Conservation (phyloP, 1,140 invertebrate species). For the Drosophila arawakana region DNA sequence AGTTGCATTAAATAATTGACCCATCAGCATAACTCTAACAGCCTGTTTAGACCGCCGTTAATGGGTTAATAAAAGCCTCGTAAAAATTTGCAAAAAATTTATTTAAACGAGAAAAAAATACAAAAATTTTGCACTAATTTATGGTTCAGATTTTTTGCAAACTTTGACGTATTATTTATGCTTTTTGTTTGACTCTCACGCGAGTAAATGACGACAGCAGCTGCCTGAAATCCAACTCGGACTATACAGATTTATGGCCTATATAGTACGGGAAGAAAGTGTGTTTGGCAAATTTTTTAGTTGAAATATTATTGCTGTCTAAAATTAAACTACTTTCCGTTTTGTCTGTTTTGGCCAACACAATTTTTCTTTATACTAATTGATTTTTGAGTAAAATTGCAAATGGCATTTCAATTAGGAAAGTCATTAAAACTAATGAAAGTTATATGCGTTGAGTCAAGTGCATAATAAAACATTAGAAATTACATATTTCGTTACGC, state of each 20-base stretch:
- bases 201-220: constrained; percentile 62
- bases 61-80: constrained; percentile 66
- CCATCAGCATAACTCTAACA: constrained; percentile 53
- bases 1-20: constrained; percentile 49
- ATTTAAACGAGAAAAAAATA: constrained; percentile 5
- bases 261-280: constrained; percentile 16
- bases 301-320: too few relatives aligned
- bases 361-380: not conserved
- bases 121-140: constrained; percentile 37
- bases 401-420: constrained; percentile 9
- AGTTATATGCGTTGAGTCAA: not conserved
- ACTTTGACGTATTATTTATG: constrained; percentile 67
- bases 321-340: not conserved
- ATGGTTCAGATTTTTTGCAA: constrained; percentile 25
- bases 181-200: constrained; percentile 27
- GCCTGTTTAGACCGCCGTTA: constrained; percentile 42
- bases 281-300: not conserved
- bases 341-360: not conserved
- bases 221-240: constrained; percentile 29
- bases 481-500: not conserved
- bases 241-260: constrained; percentile 49
- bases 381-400: not conserved
- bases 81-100: constrained; percentile 27
- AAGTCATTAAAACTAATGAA: constrained; percentile 1
- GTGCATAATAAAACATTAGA: not conserved